Evolutionary conservation across 1,140 invertebrate genomes (phyloP).

Genomic region (Caenorhabditis briggsae): DNA sequence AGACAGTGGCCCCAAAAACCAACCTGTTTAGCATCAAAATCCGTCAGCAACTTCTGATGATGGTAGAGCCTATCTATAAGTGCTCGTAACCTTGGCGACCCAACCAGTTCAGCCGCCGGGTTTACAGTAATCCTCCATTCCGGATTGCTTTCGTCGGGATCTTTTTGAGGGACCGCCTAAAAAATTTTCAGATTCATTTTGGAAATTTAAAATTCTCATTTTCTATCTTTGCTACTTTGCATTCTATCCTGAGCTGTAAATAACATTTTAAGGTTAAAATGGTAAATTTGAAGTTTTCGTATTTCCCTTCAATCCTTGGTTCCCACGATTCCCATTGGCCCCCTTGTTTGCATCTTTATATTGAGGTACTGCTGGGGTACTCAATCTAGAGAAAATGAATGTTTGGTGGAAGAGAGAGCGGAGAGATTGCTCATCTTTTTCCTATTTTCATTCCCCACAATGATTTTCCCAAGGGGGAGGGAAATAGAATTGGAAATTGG

Average conservation of each 20-base stretch:
- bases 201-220: no score
- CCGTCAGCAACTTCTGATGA: conserved; percentile 69
- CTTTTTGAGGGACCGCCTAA: conserved; percentile 72
- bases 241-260: no score
- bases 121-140: conserved; percentile 74
- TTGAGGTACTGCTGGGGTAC: not conserved
- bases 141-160: conserved; percentile 68
- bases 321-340: no score
- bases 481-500: conserved; percentile 8
- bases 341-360: not conserved
- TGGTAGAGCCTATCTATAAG: conserved; percentile 71
- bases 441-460: no score
- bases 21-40: conserved; percentile 67
- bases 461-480: conserved; percentile 23
- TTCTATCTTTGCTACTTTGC: no score
- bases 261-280: no score
- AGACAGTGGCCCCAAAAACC: no score
- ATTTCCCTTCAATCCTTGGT: not conserved
- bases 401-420: not conserved
- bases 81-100: conserved; percentile 52
- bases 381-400: conserved; percentile 19
- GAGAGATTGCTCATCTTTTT: conserved; percentile 37
- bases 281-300: not conserved
- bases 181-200: conserved; percentile 44
- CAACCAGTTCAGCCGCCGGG: conserved; percentile 62